These are phyloP conservation scores for Rhynchophorus ferrugineus DNA, from an alignment of 1,140 invertebrate species.

Conservation along the genomic window DNA sequence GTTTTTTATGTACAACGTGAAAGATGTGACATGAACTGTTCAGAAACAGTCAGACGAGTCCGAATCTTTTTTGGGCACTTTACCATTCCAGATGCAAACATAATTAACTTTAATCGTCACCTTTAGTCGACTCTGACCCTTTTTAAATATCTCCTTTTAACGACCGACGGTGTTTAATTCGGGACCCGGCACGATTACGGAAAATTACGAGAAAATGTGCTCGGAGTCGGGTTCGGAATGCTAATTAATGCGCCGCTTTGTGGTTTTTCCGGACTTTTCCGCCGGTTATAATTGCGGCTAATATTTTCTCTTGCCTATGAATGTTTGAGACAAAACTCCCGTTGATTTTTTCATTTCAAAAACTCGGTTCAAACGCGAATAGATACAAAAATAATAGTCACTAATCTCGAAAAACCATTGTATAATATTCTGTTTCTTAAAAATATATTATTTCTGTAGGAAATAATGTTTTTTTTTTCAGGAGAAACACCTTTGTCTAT, in stretches of 20 bases:
- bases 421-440: too few relatives aligned
- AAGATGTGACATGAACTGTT: not conserved
- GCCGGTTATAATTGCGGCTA: constrained; percentile 3
- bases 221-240: constrained; percentile 18
- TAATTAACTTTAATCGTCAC: constrained; percentile 23
- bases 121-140: constrained; percentile 9
- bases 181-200: constrained; percentile 17
- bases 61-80: constrained; percentile 13
- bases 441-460: too few relatives aligned
- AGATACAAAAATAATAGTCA: too few relatives aligned
- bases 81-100: constrained; percentile 16
- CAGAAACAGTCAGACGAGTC: too few relatives aligned
- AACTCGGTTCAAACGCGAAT: too few relatives aligned
- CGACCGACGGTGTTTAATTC: constrained; percentile 19
- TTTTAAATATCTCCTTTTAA: constrained; percentile 15
- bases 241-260: constrained; percentile 21
- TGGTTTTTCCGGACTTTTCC: constrained; percentile 12
- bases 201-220: constrained; percentile 24
- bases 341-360: too few relatives aligned
- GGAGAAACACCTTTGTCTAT: too few relatives aligned
- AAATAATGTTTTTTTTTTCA: too few relatives aligned
- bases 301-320: too few relatives aligned
- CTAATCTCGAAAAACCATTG: too few relatives aligned
- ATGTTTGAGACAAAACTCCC: too few relatives aligned
- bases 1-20: too few relatives aligned